A percentile compares a stretch with the other conserved stretches of the same genome.
Evolutionary conservation across 2,113 vertebrate genomes (phyloP).

Genomic region (Pholis gunnellus): DNA sequence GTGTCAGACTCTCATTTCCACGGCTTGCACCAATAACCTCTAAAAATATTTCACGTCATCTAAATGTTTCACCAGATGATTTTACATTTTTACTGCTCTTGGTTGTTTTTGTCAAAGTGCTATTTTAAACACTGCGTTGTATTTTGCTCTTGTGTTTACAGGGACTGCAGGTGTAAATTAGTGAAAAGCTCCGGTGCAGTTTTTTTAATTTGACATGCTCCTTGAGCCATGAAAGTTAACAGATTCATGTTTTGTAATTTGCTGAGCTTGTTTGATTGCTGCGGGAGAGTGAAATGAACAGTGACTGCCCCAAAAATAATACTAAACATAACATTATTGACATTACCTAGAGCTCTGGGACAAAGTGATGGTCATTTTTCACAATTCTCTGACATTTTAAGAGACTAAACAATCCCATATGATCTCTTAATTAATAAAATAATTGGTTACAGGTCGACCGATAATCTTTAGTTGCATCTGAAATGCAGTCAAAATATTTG

Average conservation of each 20-base stretch:
- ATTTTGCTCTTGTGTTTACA: not conserved
- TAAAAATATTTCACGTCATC: not conserved
- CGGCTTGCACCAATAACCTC: not conserved
- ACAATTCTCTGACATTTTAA: not conserved
- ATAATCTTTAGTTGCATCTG: not conserved
- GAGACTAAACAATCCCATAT: not conserved
- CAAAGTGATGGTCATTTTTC: not conserved
- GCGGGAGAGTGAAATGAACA: not conserved
- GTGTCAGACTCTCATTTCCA: too few relatives aligned
- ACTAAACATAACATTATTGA: not conserved
- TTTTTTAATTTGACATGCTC: not conserved
- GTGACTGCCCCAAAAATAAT: not conserved
- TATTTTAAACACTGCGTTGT: not conserved
- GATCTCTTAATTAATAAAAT: not conserved
- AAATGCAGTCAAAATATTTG: not conserved
- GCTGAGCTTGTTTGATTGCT: not conserved
- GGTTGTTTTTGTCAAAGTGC: not conserved
- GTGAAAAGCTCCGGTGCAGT: not conserved
- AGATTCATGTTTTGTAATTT: not conserved
- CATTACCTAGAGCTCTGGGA: not conserved
- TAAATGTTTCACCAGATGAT: not conserved
- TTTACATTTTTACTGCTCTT: not conserved
- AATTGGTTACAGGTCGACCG: not conserved
- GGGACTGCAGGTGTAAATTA: not conserved
- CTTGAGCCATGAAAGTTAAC: not conserved